Base-by-base conservation (phyloP, 2,797 vertebrate species). In the Micropoecilia bifurca region DNA sequence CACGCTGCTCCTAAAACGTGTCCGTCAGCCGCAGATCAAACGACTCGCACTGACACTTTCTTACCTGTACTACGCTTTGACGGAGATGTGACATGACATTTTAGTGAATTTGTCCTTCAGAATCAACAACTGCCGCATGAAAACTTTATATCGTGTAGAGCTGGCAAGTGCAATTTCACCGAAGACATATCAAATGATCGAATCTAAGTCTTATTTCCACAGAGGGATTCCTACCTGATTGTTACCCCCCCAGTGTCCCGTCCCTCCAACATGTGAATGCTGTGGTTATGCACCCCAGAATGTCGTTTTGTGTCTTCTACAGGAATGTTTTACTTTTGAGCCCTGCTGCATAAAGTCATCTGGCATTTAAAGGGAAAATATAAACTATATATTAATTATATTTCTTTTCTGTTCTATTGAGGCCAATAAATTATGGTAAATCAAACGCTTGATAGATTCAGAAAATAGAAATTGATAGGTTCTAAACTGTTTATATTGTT, bases 21-120 rank as follows among this genome's bases (percentile, higher is more conserved):
- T 86, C 87, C 18, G 25, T 89, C 87, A 87, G 86, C 46, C 46
- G 74, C 68, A 73, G 72, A 87, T 90, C 81, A 87, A 90, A 86
- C 63, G n/a, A 74, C 79, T 75, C 47, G 22, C 78, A 59, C 72
- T 81, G 87, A 87, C 88, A 83, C 83, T 81, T 85, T 68, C 73
- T 78, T 78, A 87, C 83, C 82, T 80, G 13, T 77, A 66, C 87
- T 77, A 78, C 20, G 57, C 79, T 8, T 78, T 88, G 81, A 92
- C 74, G 30, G 3, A 72, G 83, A 90, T 83, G 66, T 41, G 74
- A 89, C 0, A 22, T 87, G 91, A 88, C 90, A 90, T 92, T 92
- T 91, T 55, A 76, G 74, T 48, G 61, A 84, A 74, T 82, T 81
- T 77, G 85, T 93, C 90, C 87, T 91, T 87, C 79, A 83, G 78